Evolutionary conservation across 35 echinoderm and acorn worm species (phyloP).

Genomic region (Ophiothrix spiculata): DNA sequence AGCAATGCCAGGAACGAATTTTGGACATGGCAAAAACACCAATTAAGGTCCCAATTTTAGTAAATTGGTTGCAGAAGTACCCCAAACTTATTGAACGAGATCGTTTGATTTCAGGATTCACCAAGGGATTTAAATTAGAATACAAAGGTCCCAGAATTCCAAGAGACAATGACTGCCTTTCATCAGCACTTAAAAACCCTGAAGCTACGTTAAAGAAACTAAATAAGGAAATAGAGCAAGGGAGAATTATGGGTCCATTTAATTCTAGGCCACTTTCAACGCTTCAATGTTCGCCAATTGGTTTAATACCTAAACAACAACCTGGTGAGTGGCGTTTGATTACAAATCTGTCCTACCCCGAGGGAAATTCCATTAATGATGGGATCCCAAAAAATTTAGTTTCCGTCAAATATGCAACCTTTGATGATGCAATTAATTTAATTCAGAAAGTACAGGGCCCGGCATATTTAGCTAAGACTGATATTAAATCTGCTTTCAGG

Average conservation of each 20-base stretch:
- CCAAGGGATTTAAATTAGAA: background rate
- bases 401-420: constrained; percentile 9
- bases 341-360: constrained; percentile 11
- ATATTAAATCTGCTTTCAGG: constrained; percentile 38
- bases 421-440: constrained; percentile 12
- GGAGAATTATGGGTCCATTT: constrained; percentile 31
- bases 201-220: background rate
- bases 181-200: background rate
- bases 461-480: constrained; percentile 24
- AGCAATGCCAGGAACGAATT: too few species aligned
- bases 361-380: constrained; percentile 23
- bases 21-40: too few species aligned
- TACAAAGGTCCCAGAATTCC: background rate
- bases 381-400: background rate
- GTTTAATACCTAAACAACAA: constrained; percentile 19
- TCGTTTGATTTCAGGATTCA: background rate
- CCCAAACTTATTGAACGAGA: too few species aligned
- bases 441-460: background rate
- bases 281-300: constrained; percentile 38
- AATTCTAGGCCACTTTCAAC: background rate
- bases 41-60: too few species aligned
- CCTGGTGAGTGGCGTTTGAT: constrained; percentile 23
- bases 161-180: background rate
- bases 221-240: constrained; percentile 8
- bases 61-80: too few species aligned